Conservation (phyloP, 2,888 invertebrate species). For the Pyrrhosoma nymphula region DNA sequence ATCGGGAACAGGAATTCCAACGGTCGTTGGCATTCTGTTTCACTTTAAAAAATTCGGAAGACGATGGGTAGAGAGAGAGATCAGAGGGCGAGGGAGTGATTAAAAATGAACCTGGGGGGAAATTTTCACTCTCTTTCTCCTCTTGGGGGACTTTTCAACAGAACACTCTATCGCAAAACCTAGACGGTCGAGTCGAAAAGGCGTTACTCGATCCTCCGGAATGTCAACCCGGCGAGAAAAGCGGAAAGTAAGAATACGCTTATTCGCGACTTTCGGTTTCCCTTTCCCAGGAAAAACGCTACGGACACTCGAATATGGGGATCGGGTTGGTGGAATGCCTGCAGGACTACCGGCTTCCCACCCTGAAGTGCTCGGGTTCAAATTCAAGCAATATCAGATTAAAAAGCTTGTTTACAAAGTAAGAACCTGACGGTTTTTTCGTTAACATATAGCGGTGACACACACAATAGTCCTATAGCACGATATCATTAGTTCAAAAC, state of each 20-base stretch:
- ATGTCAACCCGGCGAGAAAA: neutral
- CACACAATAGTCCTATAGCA: no score
- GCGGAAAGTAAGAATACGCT: neutral
- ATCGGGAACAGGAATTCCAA: constrained; percentile 23
- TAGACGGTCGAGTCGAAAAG: neutral
- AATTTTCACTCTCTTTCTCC: neutral
- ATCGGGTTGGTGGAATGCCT: no score
- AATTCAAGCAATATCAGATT: no score
- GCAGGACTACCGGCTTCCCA: no score
- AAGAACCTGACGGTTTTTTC: no score
- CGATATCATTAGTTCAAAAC: no score
- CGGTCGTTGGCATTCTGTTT: neutral
- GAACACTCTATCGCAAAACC: no score
- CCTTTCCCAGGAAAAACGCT: neutral
- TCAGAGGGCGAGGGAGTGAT: neutral
- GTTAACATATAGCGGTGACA: no score
- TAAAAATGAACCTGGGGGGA: neutral
- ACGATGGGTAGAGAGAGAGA: neutral
- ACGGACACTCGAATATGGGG: neutral
- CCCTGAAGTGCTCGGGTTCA: no score
- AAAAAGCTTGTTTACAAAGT: no score
- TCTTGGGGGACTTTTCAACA: no score
- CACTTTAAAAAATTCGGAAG: neutral
- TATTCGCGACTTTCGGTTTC: neutral
- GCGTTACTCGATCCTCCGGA: neutral